These are phyloP conservation scores for Mallotus villosus DNA, from an alignment of 2,797 vertebrate genomes.

Conservation along the genomic window DNA sequence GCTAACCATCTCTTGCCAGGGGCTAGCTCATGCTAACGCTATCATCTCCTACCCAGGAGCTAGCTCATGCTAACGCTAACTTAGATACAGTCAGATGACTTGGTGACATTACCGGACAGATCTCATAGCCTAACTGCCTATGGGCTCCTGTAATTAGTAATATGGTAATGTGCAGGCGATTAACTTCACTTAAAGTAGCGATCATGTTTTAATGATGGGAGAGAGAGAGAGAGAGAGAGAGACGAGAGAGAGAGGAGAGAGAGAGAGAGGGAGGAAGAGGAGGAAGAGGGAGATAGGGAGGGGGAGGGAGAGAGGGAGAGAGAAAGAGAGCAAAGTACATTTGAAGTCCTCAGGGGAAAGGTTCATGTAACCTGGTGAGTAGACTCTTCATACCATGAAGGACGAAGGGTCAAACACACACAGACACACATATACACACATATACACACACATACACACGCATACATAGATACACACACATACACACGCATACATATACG, in stretches of 20 bases:
- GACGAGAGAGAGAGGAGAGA: not conserved
- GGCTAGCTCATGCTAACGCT: no score
- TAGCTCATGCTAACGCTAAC: conserved; percentile 52
- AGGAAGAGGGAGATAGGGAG: not conserved
- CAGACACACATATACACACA: no score
- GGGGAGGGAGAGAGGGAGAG: not conserved
- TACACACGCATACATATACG: no score
- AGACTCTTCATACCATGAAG: no score
- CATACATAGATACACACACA: no score
- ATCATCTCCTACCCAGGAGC: conserved; percentile 38
- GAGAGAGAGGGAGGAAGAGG: not conserved
- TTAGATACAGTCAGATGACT: conserved; percentile 29
- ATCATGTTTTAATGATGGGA: conserved; percentile 17
- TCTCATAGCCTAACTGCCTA: not conserved
- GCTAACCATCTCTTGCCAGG: no score
- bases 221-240: not conserved
- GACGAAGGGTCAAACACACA: no score
- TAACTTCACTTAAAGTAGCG: conserved; percentile 28
- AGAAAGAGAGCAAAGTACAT: not conserved
- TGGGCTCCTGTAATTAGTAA: conserved; percentile 15
- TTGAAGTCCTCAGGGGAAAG: no score
- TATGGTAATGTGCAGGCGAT: conserved; percentile 15
- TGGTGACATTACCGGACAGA: conserved; percentile 13
- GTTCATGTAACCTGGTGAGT: no score
- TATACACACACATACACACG: no score